These are phyloP conservation scores for Phyllostomus hastatus DNA, from an alignment of 2,113 vertebrate species.

Conservation along the genomic window DNA sequence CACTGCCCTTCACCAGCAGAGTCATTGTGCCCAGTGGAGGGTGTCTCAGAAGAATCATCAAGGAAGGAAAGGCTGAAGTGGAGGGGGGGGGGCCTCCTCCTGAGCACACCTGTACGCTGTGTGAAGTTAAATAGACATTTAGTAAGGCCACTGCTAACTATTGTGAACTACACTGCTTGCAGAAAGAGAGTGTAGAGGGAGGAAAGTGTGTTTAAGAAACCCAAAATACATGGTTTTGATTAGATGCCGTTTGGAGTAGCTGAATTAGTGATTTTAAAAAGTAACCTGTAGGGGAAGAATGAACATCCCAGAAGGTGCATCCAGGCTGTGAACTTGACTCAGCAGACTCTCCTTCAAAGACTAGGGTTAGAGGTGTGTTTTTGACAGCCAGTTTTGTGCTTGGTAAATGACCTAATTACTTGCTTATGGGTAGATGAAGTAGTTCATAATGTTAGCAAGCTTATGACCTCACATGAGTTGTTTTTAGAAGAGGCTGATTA, in stretches of 20 bases:
- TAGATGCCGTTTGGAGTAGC: not conserved
- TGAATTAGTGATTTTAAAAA: not conserved
- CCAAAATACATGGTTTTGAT: not conserved
- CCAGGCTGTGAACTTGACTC: not conserved
- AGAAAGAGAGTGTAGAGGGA: not conserved
- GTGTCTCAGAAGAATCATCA: not conserved
- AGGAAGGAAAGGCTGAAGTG: not conserved
- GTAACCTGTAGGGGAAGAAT: not conserved
- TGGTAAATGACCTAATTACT: conserved; percentile 27
- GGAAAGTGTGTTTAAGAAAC: not conserved
- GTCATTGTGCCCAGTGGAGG: not conserved
- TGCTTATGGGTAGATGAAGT: not conserved
- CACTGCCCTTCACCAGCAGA: not conserved
- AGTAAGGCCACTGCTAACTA: not conserved
- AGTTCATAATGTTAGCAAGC: not conserved
- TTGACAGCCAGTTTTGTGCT: not conserved
- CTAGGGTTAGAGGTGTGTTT: not conserved
- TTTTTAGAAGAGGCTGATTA: not conserved
- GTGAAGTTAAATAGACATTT: not conserved
- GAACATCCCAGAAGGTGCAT: not conserved
- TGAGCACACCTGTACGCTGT: not conserved
- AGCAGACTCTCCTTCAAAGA: not conserved
- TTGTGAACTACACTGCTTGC: not conserved
- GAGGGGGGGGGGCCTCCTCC: not conserved
- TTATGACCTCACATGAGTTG: not conserved